These are phyloP conservation scores for Plagodis pulveraria DNA, from an alignment of 2,888 invertebrate species.

Conservation along the genomic window DNA sequence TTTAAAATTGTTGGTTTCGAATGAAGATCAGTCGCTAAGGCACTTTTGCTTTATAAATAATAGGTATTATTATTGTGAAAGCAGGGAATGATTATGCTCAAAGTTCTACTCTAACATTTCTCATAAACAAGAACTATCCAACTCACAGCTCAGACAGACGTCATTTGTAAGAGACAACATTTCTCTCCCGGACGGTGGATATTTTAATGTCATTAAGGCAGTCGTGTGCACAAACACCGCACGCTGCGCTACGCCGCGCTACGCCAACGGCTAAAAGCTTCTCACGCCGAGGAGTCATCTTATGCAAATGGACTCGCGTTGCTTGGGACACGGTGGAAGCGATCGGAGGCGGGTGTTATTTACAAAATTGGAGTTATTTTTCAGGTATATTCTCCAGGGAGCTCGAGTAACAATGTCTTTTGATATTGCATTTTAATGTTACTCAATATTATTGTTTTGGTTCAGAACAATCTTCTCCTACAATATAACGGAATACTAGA, in stretches of 20 bases:
- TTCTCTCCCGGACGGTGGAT: conserved; percentile 21
- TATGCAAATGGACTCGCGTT: conserved; percentile 40
- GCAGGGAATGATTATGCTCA: not conserved
- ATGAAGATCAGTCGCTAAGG: too few relatives aligned
- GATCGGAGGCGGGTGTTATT: conserved; percentile 6
- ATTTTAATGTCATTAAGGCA: conserved; percentile 41
- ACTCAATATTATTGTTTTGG: too few relatives aligned
- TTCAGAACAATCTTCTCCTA: too few relatives aligned
- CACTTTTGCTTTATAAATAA: too few relatives aligned
- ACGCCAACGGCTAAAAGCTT: conserved; percentile 38
- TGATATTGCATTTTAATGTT: too few relatives aligned
- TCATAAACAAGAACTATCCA: conserved; percentile 7
- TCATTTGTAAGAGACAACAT: conserved; percentile 19
- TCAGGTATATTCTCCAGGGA: not conserved
- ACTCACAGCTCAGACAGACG: conserved; percentile 7
- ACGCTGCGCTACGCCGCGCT: conserved; percentile 23
- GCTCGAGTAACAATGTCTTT: not conserved
- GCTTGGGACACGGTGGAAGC: conserved; percentile 25
- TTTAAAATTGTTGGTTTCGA: too few relatives aligned
- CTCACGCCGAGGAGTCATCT: conserved; percentile 37
- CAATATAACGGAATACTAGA: too few relatives aligned
- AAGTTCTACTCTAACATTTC: not conserved
- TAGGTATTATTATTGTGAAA: too few relatives aligned
- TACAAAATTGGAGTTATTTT: not conserved
- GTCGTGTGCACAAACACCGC: conserved; percentile 37